Evolutionary conservation across 1,140 invertebrate species (phyloP), one percentile per base, ranked within the genome.

Genomic region (Pristionchus pacificus): DNA sequence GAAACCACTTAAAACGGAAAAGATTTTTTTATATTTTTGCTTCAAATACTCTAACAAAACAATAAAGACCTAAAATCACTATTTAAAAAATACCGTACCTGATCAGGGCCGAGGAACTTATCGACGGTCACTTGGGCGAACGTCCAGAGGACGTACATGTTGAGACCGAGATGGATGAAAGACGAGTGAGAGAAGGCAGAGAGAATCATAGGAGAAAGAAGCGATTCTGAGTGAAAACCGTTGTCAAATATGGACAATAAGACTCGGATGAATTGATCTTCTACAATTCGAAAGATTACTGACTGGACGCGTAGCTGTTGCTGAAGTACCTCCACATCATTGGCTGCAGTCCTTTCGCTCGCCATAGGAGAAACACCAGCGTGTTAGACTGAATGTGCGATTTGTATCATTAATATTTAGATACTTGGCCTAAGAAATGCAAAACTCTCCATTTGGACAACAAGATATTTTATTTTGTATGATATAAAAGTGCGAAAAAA

Each of bases 171-270:
- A 86, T 98, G 95, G 60, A 93, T 85, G 33, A 89, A 81, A 13
- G 90, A 92, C 80, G 91, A 90, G 84, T 98, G 95, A 80, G 93
- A 97, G 85, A 98, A 97, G 62, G 90, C 91, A 13, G 92, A 93
- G 0, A 97, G 85, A 24, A 97, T 79, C 92, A 96, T 93, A 27
- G 94, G 92, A 85, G 89, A 89, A 84, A 90, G 93, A 65, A 89
- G 85, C 75, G 87, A 87, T 83, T 87, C 90, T 91, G 79, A 38
- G n/a, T n/a, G n/a, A n/a, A 49, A 49, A 49, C 38, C 88, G 74
- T 60, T 68, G 69, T 33, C 49, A 60, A 68, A 60, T 59, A 57
- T 31, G 82, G 68, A 6, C 69, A 28, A 3, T 69, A n/a, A n/a
- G n/a, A n/a, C n/a, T n/a, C n/a, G n/a, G n/a, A n/a, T n/a, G n/a